phyloP scores from a whole-genome alignment of 2,888 invertebrate genomes.

The Drosophila anomalata region DNA sequence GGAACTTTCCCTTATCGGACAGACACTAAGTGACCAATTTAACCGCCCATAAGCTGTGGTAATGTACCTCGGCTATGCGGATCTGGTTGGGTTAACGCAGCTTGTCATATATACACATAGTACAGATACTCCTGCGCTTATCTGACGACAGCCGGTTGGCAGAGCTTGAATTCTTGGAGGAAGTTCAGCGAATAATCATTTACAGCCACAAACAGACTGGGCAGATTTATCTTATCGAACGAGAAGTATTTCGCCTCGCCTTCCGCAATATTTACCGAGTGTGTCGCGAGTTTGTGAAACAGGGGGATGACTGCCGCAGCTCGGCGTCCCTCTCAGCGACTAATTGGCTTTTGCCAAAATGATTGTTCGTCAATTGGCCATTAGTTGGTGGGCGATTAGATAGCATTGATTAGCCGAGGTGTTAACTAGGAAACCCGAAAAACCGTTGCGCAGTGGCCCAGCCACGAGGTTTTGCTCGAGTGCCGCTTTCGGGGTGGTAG shows the following conservation, averaged over 20 bases:
- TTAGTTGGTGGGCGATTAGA: slow-evolving; percentile 35
- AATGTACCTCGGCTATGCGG: slow-evolving; percentile 1
- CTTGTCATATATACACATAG: slow-evolving; percentile 9
- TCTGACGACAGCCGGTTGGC: slow-evolving; percentile 8
- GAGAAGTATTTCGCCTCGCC: slow-evolving; percentile 27
- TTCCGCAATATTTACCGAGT: slow-evolving; percentile 34
- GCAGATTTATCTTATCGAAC: slow-evolving; percentile 46
- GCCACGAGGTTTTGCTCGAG: not conserved
- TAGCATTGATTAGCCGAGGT: slow-evolving; percentile 19
- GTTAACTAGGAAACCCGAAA: not conserved
- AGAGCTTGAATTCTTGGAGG: slow-evolving; percentile 4
- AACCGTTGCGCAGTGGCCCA: slow-evolving; percentile 4
- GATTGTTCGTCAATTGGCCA: slow-evolving; percentile 30
- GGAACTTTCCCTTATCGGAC: slow-evolving; percentile 12
- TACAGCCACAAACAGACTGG: slow-evolving; percentile 21
- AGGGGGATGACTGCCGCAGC: not conserved
- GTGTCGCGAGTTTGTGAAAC: not conserved
- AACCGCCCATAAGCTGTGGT: not conserved
- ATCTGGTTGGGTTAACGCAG: slow-evolving; percentile 20
- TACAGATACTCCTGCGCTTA: slow-evolving; percentile 35
- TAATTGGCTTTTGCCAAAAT: slow-evolving; percentile 37
- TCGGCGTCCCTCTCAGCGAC: not conserved
- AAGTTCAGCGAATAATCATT: slow-evolving; percentile 22
- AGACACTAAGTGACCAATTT: not conserved
- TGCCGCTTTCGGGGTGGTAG: not conserved